phyloP scores from a whole-genome alignment of 2,888 invertebrate species.

The Calameuta idolon region DNA sequence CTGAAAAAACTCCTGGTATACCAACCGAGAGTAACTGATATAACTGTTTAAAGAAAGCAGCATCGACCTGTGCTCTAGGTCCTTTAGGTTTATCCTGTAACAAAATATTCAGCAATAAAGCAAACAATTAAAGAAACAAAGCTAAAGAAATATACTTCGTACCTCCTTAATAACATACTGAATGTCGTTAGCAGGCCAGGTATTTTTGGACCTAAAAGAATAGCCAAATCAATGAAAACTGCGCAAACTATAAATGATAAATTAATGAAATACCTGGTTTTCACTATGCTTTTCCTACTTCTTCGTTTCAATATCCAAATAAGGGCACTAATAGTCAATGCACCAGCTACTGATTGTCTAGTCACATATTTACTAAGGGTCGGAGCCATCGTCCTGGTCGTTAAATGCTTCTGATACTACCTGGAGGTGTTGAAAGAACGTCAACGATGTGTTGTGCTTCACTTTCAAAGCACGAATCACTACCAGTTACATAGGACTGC shows the following conservation, averaged over 20 bases:
- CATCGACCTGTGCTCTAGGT: constrained; percentile 82
- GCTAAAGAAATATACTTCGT: constrained; percentile 38
- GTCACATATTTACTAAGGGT: constrained; percentile 81
- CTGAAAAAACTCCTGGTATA: constrained; percentile 82
- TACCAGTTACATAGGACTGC: too few species aligned
- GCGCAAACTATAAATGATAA: background rate
- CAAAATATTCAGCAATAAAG: constrained; percentile 19
- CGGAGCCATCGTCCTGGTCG: constrained; percentile 74
- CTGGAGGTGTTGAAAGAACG: too few species aligned
- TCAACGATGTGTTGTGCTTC: too few species aligned
- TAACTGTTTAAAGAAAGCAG: constrained; percentile 79
- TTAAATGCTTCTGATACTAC: too few species aligned
- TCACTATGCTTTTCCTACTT: constrained; percentile 39
- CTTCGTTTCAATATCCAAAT: constrained; percentile 55
- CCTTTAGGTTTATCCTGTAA: constrained; percentile 63
- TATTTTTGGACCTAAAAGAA: constrained; percentile 61
- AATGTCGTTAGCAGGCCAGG: constrained; percentile 77
- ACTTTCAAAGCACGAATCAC: too few species aligned
- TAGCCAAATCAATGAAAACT: constrained; percentile 17
- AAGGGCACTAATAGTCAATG: constrained; percentile 72
- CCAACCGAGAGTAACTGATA: constrained; percentile 71
- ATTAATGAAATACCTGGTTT: constrained; percentile 30
- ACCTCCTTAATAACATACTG: constrained; percentile 83
- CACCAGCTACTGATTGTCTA: constrained; percentile 75
- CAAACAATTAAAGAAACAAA: constrained; percentile 5